These are phyloP conservation scores for Vanessa cardui DNA, from an alignment of 2,888 invertebrate species.

Conservation along the genomic window DNA sequence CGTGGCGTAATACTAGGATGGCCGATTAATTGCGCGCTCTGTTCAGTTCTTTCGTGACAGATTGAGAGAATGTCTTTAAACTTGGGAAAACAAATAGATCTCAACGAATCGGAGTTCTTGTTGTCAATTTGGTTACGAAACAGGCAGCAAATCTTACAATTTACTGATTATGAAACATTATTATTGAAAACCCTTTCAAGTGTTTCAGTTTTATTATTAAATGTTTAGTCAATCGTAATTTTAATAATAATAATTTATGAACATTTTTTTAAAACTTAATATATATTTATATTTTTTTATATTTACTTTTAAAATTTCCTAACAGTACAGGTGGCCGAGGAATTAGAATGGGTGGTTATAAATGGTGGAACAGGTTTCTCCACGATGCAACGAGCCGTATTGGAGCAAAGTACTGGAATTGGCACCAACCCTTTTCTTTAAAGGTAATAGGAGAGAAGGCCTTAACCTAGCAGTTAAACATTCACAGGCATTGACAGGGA, in stretches of 20 bases:
- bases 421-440: too few relatives aligned
- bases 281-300: too few relatives aligned
- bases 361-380: too few relatives aligned
- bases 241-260: neutral
- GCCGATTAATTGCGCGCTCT: constrained; percentile 67
- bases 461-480: too few relatives aligned
- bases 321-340: too few relatives aligned
- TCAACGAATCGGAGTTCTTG: neutral
- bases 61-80: constrained; percentile 46
- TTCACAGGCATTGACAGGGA: too few relatives aligned
- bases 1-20: constrained; percentile 63
- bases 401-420: too few relatives aligned
- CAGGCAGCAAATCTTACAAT: neutral
- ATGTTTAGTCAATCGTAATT: neutral
- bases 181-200: constrained; percentile 12
- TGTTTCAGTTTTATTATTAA: neutral
- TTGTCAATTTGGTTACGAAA: constrained; percentile 43
- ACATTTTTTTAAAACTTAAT: too few relatives aligned
- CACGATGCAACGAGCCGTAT: too few relatives aligned
- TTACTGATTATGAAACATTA: constrained; percentile 7
- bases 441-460: too few relatives aligned
- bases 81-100: constrained; percentile 35
- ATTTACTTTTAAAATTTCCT: too few relatives aligned
- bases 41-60: constrained; percentile 53
- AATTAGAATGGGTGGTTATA: too few relatives aligned